These are phyloP conservation scores for Papilio dardanus DNA, from an alignment of 1,140 invertebrate species.

Conservation along the genomic window DNA sequence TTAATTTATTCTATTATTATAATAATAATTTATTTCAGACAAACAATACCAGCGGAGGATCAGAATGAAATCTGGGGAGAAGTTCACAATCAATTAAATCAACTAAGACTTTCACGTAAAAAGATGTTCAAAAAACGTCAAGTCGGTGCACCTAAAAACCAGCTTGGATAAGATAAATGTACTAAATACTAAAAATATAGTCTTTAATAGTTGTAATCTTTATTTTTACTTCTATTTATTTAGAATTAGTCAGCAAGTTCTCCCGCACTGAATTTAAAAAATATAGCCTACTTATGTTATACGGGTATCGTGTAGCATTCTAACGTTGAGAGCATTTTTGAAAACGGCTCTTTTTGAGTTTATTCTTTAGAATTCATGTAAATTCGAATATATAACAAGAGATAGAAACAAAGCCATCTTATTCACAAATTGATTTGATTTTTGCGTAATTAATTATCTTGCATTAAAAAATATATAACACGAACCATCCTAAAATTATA, in stretches of 20 bases:
- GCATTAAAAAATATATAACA: too few species aligned
- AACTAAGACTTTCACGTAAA: slow-evolving; percentile 86
- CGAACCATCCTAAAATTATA: background rate
- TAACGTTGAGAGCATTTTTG: too few species aligned
- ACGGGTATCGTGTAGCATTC: too few species aligned
- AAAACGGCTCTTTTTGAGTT: too few species aligned
- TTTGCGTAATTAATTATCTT: too few species aligned
- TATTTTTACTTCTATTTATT: background rate
- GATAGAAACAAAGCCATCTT: too few species aligned
- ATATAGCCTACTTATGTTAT: background rate
- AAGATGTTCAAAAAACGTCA: slow-evolving; percentile 87
- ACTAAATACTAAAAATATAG: slow-evolving; percentile 37
- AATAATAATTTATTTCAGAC: slow-evolving; percentile 75
- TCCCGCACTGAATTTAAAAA: background rate
- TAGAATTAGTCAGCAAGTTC: background rate
- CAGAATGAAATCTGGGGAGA: slow-evolving; percentile 93
- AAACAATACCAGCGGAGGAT: slow-evolving; percentile 93
- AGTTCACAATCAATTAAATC: slow-evolving; percentile 88
- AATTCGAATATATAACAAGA: too few species aligned
- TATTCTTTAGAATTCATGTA: too few species aligned
- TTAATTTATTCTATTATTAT: background rate
- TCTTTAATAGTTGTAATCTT: slow-evolving; percentile 24
- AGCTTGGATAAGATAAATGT: slow-evolving; percentile 54
- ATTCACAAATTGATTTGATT: too few species aligned
- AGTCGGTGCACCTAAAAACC: slow-evolving; percentile 77